Conservation (phyloP, 1,140 invertebrate species). For the Globodera rostochiensis region DNA sequence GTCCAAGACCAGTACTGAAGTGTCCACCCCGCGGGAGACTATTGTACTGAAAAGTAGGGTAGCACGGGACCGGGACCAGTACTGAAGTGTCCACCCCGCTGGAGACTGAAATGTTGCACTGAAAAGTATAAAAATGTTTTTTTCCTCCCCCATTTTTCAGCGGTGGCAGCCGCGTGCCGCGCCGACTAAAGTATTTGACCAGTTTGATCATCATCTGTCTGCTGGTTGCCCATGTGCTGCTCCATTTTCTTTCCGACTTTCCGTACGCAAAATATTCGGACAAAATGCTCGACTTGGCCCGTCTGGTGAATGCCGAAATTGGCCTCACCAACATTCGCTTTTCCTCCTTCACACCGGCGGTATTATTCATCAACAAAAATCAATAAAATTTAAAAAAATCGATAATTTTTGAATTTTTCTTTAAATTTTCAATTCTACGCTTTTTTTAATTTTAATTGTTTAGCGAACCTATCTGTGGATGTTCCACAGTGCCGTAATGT, state of each 20-base stretch:
- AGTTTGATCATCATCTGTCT: slow-evolving; percentile 1
- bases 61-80: no score
- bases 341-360: slow-evolving; percentile 19
- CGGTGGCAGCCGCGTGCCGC: slow-evolving; percentile 1
- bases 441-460: background rate
- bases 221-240: slow-evolving; percentile 19
- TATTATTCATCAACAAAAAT: background rate
- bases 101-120: no score
- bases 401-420: no score
- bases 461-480: slow-evolving; percentile 10
- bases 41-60: no score
- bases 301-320: slow-evolving; percentile 8
- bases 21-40: no score
- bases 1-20: no score
- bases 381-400: no score
- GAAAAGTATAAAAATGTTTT: background rate
- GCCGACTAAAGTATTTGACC: slow-evolving; percentile 16
- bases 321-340: slow-evolving; percentile 12
- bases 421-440: no score
- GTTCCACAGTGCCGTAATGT: slow-evolving; percentile 18
- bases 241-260: slow-evolving; percentile 23
- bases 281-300: slow-evolving; percentile 4
- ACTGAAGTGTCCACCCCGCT: no score
- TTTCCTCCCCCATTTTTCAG: background rate
- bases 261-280: slow-evolving; percentile 15